These are phyloP conservation scores for Lagodon rhomboides DNA, from an alignment of 2,797 vertebrate species.

Conservation along the genomic window DNA sequence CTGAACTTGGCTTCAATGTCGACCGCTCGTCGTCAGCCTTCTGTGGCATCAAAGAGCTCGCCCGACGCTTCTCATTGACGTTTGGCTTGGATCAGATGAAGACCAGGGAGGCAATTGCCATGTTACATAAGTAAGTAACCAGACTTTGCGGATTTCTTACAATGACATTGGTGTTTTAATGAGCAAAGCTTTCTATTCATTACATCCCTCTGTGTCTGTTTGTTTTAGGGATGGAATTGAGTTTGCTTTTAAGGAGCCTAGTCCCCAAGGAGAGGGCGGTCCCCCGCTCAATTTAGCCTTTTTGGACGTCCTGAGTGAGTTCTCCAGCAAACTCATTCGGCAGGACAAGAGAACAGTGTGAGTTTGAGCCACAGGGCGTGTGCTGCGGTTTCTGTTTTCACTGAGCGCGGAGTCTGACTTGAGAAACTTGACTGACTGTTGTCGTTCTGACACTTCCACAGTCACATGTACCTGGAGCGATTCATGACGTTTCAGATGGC, in stretches of 20 bases:
- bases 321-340: slow-evolving; percentile 96
- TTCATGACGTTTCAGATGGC: slow-evolving; percentile 99
- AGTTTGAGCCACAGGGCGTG: slow-evolving; percentile 65
- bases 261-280: slow-evolving; percentile 94
- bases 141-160: not conserved
- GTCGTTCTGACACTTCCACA: slow-evolving; percentile 69
- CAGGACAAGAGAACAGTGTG: slow-evolving; percentile 99
- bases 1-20: slow-evolving; percentile 93
- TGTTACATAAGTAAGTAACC: slow-evolving; percentile 95
- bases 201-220: slow-evolving; percentile 25
- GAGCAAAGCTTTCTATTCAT: not conserved
- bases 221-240: slow-evolving; percentile 94
- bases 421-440: not conserved
- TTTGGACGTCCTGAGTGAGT: slow-evolving; percentile 97
- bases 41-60: slow-evolving; percentile 97
- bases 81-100: slow-evolving; percentile 98
- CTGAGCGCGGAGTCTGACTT: not conserved
- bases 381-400: not conserved
- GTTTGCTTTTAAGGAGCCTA: slow-evolving; percentile 97
- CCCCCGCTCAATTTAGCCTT: slow-evolving; percentile 95
- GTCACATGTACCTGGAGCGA: slow-evolving; percentile 97
- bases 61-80: slow-evolving; percentile 96
- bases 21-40: slow-evolving; percentile 96
- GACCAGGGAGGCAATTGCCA: slow-evolving; percentile 97
- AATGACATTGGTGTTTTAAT: slow-evolving; percentile 4